A percentile compares a stretch with the other conserved stretches of the same genome.
Conservation (phyloP, 2,797 vertebrate species). For the Ctenosaura bakeri region DNA sequence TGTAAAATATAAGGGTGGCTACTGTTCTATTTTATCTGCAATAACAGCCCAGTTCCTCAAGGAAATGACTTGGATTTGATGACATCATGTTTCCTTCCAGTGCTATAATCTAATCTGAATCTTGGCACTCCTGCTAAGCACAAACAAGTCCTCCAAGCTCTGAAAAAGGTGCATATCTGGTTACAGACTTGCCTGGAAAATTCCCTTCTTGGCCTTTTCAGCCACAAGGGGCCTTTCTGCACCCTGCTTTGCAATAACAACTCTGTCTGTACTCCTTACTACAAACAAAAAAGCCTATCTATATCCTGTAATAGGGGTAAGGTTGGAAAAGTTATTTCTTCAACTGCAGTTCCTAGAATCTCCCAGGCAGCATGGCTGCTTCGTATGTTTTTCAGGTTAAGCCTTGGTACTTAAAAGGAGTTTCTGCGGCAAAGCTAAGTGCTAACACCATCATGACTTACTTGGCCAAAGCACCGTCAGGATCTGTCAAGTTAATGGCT, state of each 20-base stretch:
- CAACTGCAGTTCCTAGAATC: too few relatives aligned
- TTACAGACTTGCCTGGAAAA: not conserved
- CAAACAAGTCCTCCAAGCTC: not conserved
- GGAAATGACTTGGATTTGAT: too few relatives aligned
- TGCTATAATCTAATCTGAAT: not conserved
- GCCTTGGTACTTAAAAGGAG: not conserved
- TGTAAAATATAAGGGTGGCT: not conserved
- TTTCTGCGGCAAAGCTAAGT: not conserved
- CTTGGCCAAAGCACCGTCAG: slow-evolving; percentile 93
- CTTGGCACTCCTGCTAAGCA: not conserved
- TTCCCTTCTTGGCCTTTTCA: not conserved
- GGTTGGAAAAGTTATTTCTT: too few relatives aligned
- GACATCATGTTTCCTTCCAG: not conserved
- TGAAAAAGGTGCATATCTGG: not conserved
- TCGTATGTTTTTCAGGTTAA: not conserved
- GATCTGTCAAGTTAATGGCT: slow-evolving; percentile 91
- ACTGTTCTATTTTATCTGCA: not conserved
- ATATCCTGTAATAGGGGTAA: too few relatives aligned
- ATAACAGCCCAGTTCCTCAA: not conserved
- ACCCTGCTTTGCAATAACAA: not conserved
- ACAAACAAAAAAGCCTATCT: too few relatives aligned
- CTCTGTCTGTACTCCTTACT: too few relatives aligned
- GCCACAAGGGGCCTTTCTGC: not conserved
- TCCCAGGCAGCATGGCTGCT: too few relatives aligned
- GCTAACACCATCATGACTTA: slow-evolving; percentile 71